phyloP scores from a whole-genome alignment of 2,888 invertebrate species.

The Strigamia transsilvanica region DNA sequence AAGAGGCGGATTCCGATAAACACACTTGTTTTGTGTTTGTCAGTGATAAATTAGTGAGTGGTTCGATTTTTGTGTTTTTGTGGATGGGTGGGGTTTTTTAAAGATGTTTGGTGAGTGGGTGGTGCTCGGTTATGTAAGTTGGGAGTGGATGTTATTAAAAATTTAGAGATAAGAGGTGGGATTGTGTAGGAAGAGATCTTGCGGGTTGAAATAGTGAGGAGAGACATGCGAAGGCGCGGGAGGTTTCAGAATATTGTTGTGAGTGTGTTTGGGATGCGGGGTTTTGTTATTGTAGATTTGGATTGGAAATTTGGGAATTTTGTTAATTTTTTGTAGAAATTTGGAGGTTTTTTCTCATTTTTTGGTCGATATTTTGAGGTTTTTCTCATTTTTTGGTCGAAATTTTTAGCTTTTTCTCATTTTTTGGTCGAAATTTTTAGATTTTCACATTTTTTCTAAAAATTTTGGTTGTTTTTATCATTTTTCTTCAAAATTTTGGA shows the following conservation, averaged over 20 bases:
- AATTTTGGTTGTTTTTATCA: too few species aligned
- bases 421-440: too few species aligned
- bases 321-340: too few species aligned
- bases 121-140: not conserved
- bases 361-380: too few species aligned
- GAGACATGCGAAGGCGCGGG: not conserved
- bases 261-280: too few species aligned
- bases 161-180: not conserved
- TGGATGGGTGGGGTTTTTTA: not conserved
- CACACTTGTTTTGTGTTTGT: slow-evolving; percentile 98
- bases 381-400: too few species aligned
- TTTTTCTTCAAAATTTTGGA: too few species aligned
- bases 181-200: not conserved
- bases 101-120: not conserved
- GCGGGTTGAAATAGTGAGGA: not conserved
- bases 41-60: slow-evolving; percentile 83
- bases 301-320: not conserved
- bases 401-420: too few species aligned
- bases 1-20: slow-evolving; percentile 77
- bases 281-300: not conserved
- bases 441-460: too few species aligned
- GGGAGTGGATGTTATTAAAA: not conserved
- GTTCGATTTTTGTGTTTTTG: slow-evolving; percentile 24
- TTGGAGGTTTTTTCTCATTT: too few species aligned
- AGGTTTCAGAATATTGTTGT: not conserved